Conservation (phyloP, 2,888 invertebrate genomes). For the Brachyptera putata region DNA sequence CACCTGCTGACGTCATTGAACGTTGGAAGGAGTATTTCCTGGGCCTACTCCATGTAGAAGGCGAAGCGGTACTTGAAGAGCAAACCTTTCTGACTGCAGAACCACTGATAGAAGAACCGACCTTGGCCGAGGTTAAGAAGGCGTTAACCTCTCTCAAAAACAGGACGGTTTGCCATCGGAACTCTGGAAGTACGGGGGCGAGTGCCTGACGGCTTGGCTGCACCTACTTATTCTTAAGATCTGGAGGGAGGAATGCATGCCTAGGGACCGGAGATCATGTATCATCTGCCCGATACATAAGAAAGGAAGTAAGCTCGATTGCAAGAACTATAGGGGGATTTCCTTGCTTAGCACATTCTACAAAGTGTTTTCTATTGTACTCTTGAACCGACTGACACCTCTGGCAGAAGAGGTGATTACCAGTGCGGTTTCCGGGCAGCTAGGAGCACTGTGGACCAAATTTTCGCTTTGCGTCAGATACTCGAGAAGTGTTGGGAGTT, state of each 20-base stretch:
- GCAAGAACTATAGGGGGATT: neutral
- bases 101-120: neutral
- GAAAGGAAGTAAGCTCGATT: neutral
- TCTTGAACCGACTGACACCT: neutral
- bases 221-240: neutral
- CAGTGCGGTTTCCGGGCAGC: neutral
- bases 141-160: neutral
- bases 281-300: neutral
- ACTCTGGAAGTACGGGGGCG: neutral
- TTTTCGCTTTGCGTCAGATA: neutral
- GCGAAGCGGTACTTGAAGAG: neutral
- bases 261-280: neutral
- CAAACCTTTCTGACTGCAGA: neutral
- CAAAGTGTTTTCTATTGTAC: neutral
- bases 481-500: neutral
- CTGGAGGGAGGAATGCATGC: neutral
- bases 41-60: neutral
- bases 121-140: neutral
- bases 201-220: neutral
- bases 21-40: neutral
- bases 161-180: neutral
- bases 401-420: neutral
- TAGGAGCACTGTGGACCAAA: neutral
- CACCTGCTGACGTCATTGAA: neutral
- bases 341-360: neutral